These are phyloP conservation scores for Eucera pruinosa DNA, from an alignment of 2,888 invertebrate species.

Conservation along the genomic window DNA sequence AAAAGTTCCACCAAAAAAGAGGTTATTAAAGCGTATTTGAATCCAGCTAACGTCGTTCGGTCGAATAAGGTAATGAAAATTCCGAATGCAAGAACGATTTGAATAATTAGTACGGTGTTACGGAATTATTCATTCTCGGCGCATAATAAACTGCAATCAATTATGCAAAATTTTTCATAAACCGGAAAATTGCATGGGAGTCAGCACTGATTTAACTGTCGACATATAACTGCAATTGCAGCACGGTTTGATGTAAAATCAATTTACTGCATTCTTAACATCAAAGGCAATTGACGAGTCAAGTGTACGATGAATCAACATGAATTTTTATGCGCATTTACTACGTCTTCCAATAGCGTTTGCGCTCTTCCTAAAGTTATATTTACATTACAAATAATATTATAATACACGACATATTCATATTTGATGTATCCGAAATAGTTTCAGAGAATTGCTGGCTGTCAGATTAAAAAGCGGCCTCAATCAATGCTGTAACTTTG, in stretches of 20 bases:
- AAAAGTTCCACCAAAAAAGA: neutral
- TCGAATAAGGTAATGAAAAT: slow-evolving; percentile 23
- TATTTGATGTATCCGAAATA: too few relatives aligned
- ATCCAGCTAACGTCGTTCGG: neutral
- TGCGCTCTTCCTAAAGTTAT: too few relatives aligned
- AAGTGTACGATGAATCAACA: neutral
- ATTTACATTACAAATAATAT: too few relatives aligned
- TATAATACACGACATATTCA: too few relatives aligned
- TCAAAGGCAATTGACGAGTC: neutral
- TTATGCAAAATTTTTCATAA: slow-evolving; percentile 45
- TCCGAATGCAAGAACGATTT: slow-evolving; percentile 17
- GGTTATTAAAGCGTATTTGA: neutral
- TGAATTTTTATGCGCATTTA: neutral
- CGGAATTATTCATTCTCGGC: slow-evolving; percentile 20
- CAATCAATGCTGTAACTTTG: too few relatives aligned
- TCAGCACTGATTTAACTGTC: slow-evolving; percentile 4
- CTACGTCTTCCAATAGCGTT: neutral
- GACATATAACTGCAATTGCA: neutral
- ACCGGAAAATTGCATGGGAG: slow-evolving; percentile 15
- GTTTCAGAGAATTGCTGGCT: too few relatives aligned
- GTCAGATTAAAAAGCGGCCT: too few relatives aligned
- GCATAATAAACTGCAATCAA: slow-evolving; percentile 28
- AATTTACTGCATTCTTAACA: slow-evolving; percentile 12
- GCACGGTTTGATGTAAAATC: neutral
- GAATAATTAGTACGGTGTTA: slow-evolving; percentile 32